These are phyloP conservation scores for Bothrops jararaca DNA, from an alignment of 2,113 vertebrate species.

Conservation along the genomic window DNA sequence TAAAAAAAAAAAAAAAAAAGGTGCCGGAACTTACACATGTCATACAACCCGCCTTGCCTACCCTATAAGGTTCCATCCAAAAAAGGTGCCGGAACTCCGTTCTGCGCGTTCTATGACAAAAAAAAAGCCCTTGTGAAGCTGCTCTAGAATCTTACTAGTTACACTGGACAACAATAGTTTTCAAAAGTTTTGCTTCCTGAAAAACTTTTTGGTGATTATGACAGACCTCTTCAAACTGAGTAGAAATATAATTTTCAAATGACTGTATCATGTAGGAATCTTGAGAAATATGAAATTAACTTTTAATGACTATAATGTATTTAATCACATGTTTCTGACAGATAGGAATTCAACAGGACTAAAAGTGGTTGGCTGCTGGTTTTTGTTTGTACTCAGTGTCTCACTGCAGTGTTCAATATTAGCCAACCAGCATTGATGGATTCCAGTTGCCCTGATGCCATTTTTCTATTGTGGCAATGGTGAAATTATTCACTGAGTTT, in stretches of 20 bases:
- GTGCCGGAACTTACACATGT: too few species aligned
- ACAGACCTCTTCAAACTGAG: neutral
- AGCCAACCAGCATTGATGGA: neutral
- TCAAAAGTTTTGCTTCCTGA: neutral
- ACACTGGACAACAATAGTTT: neutral
- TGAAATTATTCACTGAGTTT: neutral
- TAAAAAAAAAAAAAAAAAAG: too few species aligned
- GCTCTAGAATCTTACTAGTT: neutral
- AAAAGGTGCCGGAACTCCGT: too few species aligned
- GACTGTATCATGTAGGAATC: neutral
- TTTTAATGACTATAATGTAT: neutral
- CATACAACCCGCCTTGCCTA: too few species aligned
- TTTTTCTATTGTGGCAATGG: neutral
- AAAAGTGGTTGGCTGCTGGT: neutral
- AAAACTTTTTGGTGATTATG: neutral
- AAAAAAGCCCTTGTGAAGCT: too few species aligned
- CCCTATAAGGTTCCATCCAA: too few species aligned
- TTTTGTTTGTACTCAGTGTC: neutral
- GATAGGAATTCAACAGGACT: neutral
- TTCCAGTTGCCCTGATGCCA: too few species aligned
- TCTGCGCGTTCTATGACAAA: too few species aligned
- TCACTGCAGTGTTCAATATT: neutral
- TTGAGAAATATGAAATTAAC: neutral
- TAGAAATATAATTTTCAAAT: neutral
- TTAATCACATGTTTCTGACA: neutral